Evolutionary conservation across 2,888 invertebrate genomes (phyloP), one percentile per base, ranked within the genome.

Genomic region (Halocaridina rubra): DNA sequence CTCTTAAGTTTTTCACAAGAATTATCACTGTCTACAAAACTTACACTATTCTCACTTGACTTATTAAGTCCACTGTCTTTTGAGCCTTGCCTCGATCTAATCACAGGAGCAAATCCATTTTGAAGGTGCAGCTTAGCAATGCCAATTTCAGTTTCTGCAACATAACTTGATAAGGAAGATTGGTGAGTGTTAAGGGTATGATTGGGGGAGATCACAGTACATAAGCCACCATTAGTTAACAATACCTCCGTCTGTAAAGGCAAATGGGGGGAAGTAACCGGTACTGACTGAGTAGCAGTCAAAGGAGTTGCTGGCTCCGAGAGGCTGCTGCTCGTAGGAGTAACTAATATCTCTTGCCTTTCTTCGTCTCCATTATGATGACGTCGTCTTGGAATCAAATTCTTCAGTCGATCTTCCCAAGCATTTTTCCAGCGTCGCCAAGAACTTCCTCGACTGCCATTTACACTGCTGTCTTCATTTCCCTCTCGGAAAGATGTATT

Each of bases 61-160:
- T 82, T 82, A 75, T 86, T 86, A 16, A 86, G 79, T 78, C 86
- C 86, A 79, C 86, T 86, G 33, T 86, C 86, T 32, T 86, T 86
- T 27, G 86, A 86, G 13, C 86, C 86, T 59, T 79, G 86, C 39
- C 82, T 57, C 24, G 86, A 86, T 39, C 76, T 81, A 29, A 86
- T 82, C 19, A 82, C 61, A 22, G 82, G 81, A 57, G 82, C 82
- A 79, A 78, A 77, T 46, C 82, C 82, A 72, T 82, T 81, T 67
- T 86, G 86, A 5, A 82, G 64, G 30, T 86, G 86, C 61, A 86
- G 57, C 61, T 86, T 86, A 29, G 86, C 86, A 69, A 86, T 86
- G 7, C 86, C 86, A 24, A 86, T 86, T 46, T 86, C 86, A 32
- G 86, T 86, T 32, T 86, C 86, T n/a, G 86, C 64, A n/a, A 75